Conservation (phyloP, 2,113 vertebrate genomes). For the Tretioscincus oriximinensis region DNA sequence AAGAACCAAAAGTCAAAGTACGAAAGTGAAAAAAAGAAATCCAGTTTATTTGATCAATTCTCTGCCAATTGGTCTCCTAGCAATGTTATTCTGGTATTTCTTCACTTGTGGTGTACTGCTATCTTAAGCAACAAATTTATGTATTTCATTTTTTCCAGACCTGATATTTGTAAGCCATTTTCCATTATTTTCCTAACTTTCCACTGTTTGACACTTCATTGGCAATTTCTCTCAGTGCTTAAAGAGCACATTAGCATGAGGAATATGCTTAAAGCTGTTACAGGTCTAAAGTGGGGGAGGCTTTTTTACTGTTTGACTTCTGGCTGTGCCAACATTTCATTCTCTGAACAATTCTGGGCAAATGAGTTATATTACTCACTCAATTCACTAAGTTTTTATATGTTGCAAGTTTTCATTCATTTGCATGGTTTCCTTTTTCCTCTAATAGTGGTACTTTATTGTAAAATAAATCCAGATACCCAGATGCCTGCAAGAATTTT, state of each 20-base stretch:
- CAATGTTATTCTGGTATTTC: not conserved
- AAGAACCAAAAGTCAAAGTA: not conserved
- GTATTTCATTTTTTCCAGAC: not conserved
- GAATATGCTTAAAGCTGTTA: conserved; percentile 51
- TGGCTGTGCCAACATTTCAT: conserved; percentile 56
- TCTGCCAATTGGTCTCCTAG: not conserved
- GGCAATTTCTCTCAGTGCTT: conserved; percentile 57
- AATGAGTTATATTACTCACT: conserved; percentile 53
- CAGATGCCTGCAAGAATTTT: too few species aligned
- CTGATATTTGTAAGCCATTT: conserved; percentile 41
- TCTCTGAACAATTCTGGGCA: conserved; percentile 47
- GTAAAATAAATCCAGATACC: not conserved
- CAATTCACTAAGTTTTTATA: conserved; percentile 18
- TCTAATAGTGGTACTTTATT: not conserved
- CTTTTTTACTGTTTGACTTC: conserved; percentile 62
- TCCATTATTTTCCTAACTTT: conserved; percentile 45
- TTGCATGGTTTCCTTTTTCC: conserved; percentile 30
- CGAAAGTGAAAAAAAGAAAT: not conserved
- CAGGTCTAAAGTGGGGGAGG: conserved; percentile 46
- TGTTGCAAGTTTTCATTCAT: not conserved
- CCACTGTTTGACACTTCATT: conserved; percentile 61
- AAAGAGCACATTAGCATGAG: conserved; percentile 48
- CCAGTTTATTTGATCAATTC: not conserved
- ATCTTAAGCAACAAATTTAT: not conserved
- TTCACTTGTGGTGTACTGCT: too few species aligned